Conservation (phyloP, 2,888 invertebrate genomes). For the Tachina grossa region DNA sequence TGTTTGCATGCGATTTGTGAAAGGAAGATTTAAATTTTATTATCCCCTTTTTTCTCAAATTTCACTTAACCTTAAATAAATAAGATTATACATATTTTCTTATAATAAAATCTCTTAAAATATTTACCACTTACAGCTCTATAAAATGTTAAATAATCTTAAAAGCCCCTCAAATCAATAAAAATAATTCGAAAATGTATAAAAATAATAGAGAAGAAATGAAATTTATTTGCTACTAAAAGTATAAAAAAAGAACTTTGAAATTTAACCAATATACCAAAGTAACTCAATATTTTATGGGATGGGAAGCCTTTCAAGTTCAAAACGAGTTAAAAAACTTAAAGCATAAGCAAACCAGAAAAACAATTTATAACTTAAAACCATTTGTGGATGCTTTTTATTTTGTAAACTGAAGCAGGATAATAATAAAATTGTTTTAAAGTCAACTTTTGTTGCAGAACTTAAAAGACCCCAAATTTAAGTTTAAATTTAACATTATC, state of each 20-base stretch:
- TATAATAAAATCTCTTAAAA: not conserved
- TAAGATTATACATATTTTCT: not conserved
- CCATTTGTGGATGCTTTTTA: not conserved
- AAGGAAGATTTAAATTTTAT: not conserved
- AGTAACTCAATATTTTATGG: constrained; percentile 20
- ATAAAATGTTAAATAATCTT: constrained; percentile 32
- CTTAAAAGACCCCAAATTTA: not conserved
- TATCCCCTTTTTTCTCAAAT: not conserved
- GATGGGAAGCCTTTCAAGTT: not conserved
- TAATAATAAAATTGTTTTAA: constrained; percentile 1
- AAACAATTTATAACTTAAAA: constrained; percentile 3
- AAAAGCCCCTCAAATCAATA: constrained; percentile 29
- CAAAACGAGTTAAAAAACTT: constrained; percentile 30
- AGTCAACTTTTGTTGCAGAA: not conserved
- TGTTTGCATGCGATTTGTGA: not conserved
- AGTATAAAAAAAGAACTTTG: constrained; percentile 6
- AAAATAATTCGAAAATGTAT: constrained; percentile 6
- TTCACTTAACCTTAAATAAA: not conserved
- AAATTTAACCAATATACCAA: not conserved
- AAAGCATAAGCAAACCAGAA: constrained; percentile 12
- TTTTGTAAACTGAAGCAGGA: not conserved
- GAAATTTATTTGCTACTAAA: constrained; percentile 1
- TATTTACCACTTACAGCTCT: constrained; percentile 20
- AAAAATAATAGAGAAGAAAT: constrained; percentile 1
- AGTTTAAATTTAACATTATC: not conserved